phyloP scores from a whole-genome alignment of 2,888 invertebrate genomes.

The Diabrotica balteata region DNA sequence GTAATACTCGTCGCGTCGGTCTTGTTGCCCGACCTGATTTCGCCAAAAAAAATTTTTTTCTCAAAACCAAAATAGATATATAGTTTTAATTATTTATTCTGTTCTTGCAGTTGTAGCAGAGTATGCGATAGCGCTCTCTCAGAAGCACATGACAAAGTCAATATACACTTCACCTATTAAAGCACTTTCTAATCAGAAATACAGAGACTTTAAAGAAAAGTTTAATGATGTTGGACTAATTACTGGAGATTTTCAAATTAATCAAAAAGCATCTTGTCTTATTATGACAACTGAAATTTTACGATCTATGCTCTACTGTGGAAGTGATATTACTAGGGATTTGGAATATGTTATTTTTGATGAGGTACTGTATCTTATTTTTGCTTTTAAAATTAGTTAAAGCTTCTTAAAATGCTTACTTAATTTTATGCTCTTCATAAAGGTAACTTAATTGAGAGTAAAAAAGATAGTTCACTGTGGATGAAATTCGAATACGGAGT shows the following conservation, averaged over 20 bases:
- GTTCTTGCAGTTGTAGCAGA: slow-evolving; percentile 85
- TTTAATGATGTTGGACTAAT: slow-evolving; percentile 94
- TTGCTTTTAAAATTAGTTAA: neutral
- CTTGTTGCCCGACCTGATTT: no score
- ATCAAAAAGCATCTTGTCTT: slow-evolving; percentile 90
- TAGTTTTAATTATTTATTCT: neutral
- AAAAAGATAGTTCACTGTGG: no score
- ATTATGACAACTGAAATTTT: slow-evolving; percentile 99
- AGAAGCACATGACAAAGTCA: slow-evolving; percentile 88
- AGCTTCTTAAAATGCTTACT: neutral
- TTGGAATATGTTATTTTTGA: slow-evolving; percentile 99
- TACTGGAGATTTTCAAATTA: slow-evolving; percentile 95
- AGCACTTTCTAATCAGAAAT: slow-evolving; percentile 98
- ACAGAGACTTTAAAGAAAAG: slow-evolving; percentile 91
- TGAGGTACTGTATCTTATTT: slow-evolving; percentile 67
- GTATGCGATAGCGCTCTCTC: slow-evolving; percentile 96
- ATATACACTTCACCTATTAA: slow-evolving; percentile 99
- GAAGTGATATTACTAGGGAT: slow-evolving; percentile 92
- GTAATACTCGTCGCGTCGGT: no score
- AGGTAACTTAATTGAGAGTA: no score
- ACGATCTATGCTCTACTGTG: slow-evolving; percentile 95
- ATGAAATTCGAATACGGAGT: no score
- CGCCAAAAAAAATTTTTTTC: no score
- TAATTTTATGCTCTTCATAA: no score
- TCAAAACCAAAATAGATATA: no score